phyloP scores from a whole-genome alignment of 2,888 invertebrate genomes.

The Druceiella hillmani region DNA sequence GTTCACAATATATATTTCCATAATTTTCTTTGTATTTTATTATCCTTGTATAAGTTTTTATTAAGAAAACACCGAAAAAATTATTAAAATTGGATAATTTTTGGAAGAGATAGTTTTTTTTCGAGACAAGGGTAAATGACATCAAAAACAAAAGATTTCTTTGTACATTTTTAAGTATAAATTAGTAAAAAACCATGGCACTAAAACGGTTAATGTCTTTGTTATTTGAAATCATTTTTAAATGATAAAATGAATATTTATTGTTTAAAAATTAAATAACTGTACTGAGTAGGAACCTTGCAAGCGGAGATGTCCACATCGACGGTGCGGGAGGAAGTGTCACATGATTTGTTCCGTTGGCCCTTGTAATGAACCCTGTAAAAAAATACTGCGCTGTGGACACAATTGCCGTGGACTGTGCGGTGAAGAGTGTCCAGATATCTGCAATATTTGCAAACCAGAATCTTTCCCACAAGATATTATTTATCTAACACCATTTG shows the following conservation, averaged over 20 bases:
- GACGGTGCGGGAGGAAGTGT: conserved; percentile 42
- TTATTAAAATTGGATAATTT: too few species aligned
- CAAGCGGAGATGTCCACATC: conserved; percentile 42
- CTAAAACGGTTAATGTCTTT: too few species aligned
- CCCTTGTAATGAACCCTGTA: conserved; percentile 43
- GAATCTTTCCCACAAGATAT: conserved; percentile 38
- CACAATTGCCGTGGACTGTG: conserved; percentile 67
- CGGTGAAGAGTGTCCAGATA: conserved; percentile 61
- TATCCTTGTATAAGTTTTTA: too few species aligned
- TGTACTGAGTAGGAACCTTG: conserved; percentile 35
- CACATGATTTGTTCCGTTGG: conserved; percentile 38
- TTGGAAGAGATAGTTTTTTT: too few species aligned
- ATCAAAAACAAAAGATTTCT: too few species aligned
- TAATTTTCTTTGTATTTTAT: too few species aligned
- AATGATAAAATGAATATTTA: conserved; percentile 4
- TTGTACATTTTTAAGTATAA: too few species aligned
- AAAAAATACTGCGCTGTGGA: conserved; percentile 39
- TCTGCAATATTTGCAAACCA: conserved; percentile 55
- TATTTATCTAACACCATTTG: conserved; percentile 46
- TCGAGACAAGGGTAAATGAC: too few species aligned
- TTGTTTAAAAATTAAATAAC: too few species aligned
- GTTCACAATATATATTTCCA: too few species aligned
- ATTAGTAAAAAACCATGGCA: too few species aligned
- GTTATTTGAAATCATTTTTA: conserved; percentile 1
- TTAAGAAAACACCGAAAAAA: too few species aligned